Conservation (phyloP, 2,797 vertebrate genomes). For the Lepilemur septentrionalis region DNA sequence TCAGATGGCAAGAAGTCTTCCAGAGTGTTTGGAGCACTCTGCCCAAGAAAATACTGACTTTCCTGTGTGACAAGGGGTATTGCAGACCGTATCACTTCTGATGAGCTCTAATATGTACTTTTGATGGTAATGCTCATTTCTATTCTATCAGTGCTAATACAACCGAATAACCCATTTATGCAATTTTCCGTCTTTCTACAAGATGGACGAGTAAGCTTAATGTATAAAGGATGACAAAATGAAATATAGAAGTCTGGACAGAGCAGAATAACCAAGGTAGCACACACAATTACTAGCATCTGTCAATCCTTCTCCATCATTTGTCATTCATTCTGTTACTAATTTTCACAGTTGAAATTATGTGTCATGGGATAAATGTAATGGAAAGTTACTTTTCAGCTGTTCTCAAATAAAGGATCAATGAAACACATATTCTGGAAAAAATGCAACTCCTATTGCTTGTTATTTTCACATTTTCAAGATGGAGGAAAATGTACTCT, state of each 20-base stretch:
- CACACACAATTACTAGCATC: constrained; percentile 30
- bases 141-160: constrained; percentile 69
- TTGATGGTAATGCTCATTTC: constrained; percentile 50
- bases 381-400: constrained; percentile 42
- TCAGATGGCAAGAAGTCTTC: background rate
- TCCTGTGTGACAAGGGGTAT: background rate
- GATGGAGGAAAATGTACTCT: background rate
- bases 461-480: constrained; percentile 43
- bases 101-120: constrained; percentile 58
- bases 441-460: background rate
- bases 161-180: constrained; percentile 62
- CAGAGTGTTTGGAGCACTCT: background rate
- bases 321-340: constrained; percentile 58
- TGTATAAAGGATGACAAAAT: constrained; percentile 54
- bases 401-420: constrained; percentile 53
- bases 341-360: constrained; percentile 63
- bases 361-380: constrained; percentile 51
- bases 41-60: background rate
- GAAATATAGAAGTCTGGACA: constrained; percentile 43
- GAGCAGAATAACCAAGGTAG: constrained; percentile 37
- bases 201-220: constrained; percentile 59
- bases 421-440: constrained; percentile 19
- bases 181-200: constrained; percentile 71
- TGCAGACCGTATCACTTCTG: background rate
- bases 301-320: constrained; percentile 50